A percentile compares a stretch with the other conserved stretches of the same genome.
Evolutionary conservation across 2,888 invertebrate species (phyloP).

Genomic region (Apodemia arnacis): DNA sequence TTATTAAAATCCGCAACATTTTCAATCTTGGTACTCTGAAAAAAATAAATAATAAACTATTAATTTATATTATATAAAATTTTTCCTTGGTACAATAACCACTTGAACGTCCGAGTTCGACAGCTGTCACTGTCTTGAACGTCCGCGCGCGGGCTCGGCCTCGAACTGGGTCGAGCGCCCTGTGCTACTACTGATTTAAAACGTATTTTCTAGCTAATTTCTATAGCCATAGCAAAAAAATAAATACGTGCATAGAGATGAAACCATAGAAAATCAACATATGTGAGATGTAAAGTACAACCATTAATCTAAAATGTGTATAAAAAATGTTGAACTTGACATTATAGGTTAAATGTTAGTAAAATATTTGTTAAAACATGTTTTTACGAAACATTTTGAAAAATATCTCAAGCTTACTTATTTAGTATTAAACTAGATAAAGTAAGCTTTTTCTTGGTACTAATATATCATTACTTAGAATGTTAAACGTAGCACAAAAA

Average conservation of each 20-base stretch:
- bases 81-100: no score
- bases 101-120: no score
- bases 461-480: neutral
- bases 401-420: neutral
- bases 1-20: no score
- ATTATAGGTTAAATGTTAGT: neutral
- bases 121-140: no score
- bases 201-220: conserved; percentile 10
- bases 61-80: no score
- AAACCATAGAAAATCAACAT: neutral
- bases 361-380: neutral
- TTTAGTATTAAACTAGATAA: neutral
- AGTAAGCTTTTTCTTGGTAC: neutral
- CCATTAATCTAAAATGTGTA: neutral
- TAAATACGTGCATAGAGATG: conserved; percentile 18
- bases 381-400: neutral
- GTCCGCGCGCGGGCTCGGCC: neutral
- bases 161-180: neutral
- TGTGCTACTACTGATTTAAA: conserved; percentile 3
- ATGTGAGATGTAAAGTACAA: neutral
- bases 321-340: neutral
- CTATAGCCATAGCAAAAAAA: neutral
- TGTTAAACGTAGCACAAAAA: neutral
- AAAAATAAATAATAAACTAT: no score
- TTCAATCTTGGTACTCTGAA: no score